These are phyloP conservation scores for Zingel zingel DNA, from an alignment of 2,113 vertebrate genomes.

Conservation along the genomic window DNA sequence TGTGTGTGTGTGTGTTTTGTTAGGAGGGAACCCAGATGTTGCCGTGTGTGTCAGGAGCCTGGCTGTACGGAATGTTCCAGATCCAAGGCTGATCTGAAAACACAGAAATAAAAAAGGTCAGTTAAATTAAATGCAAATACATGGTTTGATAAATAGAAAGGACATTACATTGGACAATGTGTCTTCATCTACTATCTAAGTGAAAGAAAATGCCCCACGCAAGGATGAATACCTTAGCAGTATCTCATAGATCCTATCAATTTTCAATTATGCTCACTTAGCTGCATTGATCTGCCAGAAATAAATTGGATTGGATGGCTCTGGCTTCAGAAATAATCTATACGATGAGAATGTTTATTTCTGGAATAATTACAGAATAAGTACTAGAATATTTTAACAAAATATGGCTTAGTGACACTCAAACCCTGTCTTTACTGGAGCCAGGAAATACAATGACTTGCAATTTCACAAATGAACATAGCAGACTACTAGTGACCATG, in stretches of 20 bases:
- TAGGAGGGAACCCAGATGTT: slow-evolving; percentile 96
- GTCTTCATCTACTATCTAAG: not conserved
- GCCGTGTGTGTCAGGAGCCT: slow-evolving; percentile 93
- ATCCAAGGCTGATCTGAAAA: slow-evolving; percentile 95
- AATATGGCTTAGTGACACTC: not conserved
- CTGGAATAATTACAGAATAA: not conserved
- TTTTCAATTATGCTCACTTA: not conserved
- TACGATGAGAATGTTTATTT: not conserved
- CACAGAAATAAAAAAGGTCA: slow-evolving; percentile 15
- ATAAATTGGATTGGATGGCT: not conserved
- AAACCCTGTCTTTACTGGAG: not conserved
- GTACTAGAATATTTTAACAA: not conserved
- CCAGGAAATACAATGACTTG: no score
- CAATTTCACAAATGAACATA: not conserved
- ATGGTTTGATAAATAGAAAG: not conserved
- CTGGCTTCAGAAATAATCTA: not conserved
- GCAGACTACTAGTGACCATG: not conserved
- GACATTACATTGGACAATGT: not conserved
- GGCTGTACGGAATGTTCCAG: slow-evolving; percentile 95
- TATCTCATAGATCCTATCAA: not conserved
- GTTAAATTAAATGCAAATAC: not conserved
- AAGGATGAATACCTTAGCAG: not conserved
- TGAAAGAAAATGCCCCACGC: not conserved
- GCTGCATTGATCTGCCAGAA: not conserved
- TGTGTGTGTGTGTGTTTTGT: slow-evolving; percentile 51